Base-by-base conservation (phyloP, 92 coral and sea anemone species). In the Galaxea fascicularis region DNA sequence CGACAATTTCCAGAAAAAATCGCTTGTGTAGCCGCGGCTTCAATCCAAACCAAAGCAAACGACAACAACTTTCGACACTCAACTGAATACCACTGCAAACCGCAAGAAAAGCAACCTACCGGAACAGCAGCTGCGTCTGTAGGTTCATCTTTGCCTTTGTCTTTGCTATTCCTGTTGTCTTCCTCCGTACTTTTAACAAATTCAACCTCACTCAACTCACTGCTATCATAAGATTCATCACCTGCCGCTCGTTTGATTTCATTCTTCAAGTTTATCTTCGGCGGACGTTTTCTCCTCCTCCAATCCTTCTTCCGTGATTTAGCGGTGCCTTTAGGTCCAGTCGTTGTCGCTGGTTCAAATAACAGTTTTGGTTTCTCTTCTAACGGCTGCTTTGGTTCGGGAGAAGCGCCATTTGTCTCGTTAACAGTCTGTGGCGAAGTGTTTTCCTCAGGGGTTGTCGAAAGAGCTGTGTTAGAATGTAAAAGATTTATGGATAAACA, bases 181-280 rank as follows among this genome's bases (percentile, higher is more conserved):
- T 47, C 65, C 29, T 56, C 59, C 46, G 88, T 89, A 57, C 69
- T 52, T 20, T 64, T 73, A 27, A 71, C 26, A 60, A 83, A 53
- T 47, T 88, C 93, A 26, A 87, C 24, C 67, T 89, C 93, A 69
- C 88, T 87, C 75, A 83, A 52, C 21, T 94, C 95, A 73, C 98
- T 94, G 65, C 98, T 94, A 62, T 93, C 97, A 12, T 64, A 75
- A 13, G 95, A 95, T 30, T 94, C 93, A 64, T 94, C 93, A 7
- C 96, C 98, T 6, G 97, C 93, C 1, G 91, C 89, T 22, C 89
- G 31, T 16, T 79, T 86, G 3, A 87, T 76, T 63, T 90, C 58
- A 65, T 81, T 83, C 16, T 67, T 77, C 35, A 80, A 67, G 17
- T 82, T 60, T 44, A 67, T 79, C 69, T 85, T 86, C 16, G 74